Conservation (phyloP, 2,797 vertebrate species). For the Picus viridis region DNA sequence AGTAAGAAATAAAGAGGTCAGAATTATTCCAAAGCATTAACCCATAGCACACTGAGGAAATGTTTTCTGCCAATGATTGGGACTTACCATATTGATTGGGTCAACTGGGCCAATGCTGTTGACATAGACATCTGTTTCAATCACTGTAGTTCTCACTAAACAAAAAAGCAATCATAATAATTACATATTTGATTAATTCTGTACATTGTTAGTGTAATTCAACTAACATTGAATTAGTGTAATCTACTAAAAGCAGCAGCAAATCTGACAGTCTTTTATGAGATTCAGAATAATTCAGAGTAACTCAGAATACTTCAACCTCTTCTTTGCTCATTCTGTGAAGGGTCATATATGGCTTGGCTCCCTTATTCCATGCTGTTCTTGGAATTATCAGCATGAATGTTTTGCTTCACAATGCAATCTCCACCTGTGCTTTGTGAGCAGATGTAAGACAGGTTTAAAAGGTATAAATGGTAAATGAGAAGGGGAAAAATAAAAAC, state of each 20-base stretch:
- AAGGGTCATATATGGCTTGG: not conserved
- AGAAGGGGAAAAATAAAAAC: not conserved
- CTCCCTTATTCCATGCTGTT: not conserved
- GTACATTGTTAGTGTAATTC: not conserved
- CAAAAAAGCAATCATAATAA: conserved; percentile 63
- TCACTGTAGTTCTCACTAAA: conserved; percentile 94
- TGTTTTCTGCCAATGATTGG: conserved; percentile 11
- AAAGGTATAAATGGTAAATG: not conserved
- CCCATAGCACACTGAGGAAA: not conserved
- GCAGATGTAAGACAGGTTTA: not conserved
- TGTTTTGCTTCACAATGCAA: not conserved
- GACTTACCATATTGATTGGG: conserved; percentile 96
- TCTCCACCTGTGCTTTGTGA: not conserved
- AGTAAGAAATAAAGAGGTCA: not conserved
- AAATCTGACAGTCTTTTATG: not conserved
- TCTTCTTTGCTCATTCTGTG: not conserved
- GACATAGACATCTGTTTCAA: conserved; percentile 95
- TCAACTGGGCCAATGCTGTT: conserved; percentile 98
- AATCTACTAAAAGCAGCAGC: not conserved
- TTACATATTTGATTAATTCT: conserved; percentile 1
- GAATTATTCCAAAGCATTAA: not conserved
- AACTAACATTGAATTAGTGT: too few relatives aligned
- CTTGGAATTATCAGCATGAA: not conserved
- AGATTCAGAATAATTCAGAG: not conserved
- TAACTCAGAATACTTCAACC: not conserved